Base-by-base conservation (phyloP, 1,140 invertebrate species). In the Brachionus rotundiformis region DNA sequence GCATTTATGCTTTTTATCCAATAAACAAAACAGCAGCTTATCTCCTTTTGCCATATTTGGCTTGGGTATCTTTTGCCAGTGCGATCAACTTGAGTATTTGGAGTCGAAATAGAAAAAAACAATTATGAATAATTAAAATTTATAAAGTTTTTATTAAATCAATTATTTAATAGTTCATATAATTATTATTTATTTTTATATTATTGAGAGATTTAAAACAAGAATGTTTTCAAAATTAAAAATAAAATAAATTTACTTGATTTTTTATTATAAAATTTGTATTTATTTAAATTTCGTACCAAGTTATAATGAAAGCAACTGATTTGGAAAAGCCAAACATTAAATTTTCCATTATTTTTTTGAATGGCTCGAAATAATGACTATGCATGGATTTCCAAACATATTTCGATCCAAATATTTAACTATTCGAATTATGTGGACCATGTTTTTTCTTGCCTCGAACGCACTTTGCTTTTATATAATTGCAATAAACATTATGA, bases 31-130 rank as follows among this genome's bases (percentile, higher is more conserved):
- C 89, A 1, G 93, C 94, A 7, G 92, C 91, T 1, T 89, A 89
- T 36, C 84, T 95, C 13, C 90, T 94, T 86, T 71, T 93, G 41
- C 94, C 94, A 0, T 95, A 95, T 85, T 85, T 94, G 2, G 91
- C 90, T 1, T 95, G 93, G 93, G 85, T 92, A n/a, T 89, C 90
- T 2, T 89, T 93, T 77, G 93, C 93, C 10, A 88, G 90, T 41
- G 88, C 89, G 1, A 86, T 94, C 0, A 92, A 91, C 82, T 93
- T 91, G 82, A 88, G 86, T 29, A 89, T 93, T 54, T 93, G 91
- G 89, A 90, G 90, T 85, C 90, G 92, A 19, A 68, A 68, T 36
- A 68, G 63, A 7, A 68, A 68, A 68, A 83, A 89, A 88, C 83
- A 85, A 85, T 81, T 41, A 65, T 49, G 31, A 65, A 75, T 47